Conservation (phyloP, 2,113 vertebrate species). For the Lophotis ruficrista region DNA sequence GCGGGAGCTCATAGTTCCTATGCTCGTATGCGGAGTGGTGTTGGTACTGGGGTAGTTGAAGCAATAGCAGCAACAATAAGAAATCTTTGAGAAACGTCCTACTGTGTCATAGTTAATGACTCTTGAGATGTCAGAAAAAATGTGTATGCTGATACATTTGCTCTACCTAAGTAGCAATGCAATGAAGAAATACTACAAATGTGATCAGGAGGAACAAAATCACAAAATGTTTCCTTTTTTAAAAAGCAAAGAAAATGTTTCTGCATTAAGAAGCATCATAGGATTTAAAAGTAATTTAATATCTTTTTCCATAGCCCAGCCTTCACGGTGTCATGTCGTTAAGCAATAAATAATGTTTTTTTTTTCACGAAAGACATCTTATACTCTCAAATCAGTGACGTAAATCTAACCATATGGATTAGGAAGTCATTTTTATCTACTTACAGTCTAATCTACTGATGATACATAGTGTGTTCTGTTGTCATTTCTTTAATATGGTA, state of each 20-base stretch:
- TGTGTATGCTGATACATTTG: neutral
- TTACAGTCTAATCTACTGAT: conserved; percentile 56
- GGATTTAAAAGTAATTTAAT: conserved; percentile 36
- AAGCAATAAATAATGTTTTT: conserved; percentile 64
- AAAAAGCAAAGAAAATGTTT: neutral
- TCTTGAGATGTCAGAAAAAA: neutral
- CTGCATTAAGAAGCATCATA: conserved; percentile 4
- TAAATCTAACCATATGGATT: conserved; percentile 66
- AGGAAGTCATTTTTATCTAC: conserved; percentile 59
- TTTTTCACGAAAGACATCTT: conserved; percentile 49
- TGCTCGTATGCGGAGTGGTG: fast-evolving
- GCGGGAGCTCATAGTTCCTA: neutral
- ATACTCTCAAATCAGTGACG: conserved; percentile 34
- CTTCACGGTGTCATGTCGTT: conserved; percentile 23
- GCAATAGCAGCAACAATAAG: neutral
- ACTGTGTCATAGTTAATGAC: neutral
- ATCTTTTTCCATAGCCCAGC: neutral
- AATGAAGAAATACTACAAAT: neutral
- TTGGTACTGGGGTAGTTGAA: neutral
- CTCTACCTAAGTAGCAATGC: neutral
- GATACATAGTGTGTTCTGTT: conserved; percentile 38
- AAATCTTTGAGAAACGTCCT: neutral
- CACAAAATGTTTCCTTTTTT: neutral
- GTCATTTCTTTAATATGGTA: conserved; percentile 53
- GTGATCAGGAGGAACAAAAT: neutral